Evolutionary conservation across 2,797 vertebrate genomes (phyloP), one percentile per base, ranked within the genome.

Genomic region (Protosalanx chinensis): DNA sequence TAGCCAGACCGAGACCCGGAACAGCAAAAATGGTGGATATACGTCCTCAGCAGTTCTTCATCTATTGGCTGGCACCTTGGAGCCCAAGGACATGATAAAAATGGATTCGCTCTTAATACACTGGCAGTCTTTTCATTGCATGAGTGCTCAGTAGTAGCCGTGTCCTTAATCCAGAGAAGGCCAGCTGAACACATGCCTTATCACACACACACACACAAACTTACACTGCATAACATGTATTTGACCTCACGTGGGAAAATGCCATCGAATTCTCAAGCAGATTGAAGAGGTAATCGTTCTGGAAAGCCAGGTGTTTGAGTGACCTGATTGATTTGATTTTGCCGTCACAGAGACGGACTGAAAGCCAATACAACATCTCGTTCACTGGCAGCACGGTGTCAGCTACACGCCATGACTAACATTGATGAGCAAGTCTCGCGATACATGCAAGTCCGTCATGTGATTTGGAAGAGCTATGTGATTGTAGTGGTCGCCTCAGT

Each of bases 21-120:
- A 15, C 46, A 49, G 41, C 6, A 23, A 27, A 49, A 13, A 35
- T 4, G 6, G 5, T 20, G 12, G n/a, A 41, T 2, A 20, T 12
- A 20, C 23, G 64, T 65, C 35, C 37, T 46, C 37, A 23, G 23
- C 66, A 27, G 35, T 51, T 71, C 51, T 74, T 65, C 29, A 27
- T 66, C 70, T 66, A 41, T 63, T 10, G 71, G 41, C 32, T 20
- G 62, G 67, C 71, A 56, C 30, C 46, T 66, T 53, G 78, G 71
- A 71, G 70, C 73, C 72, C 73, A 74, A 73, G 70, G 68, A 62
- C 76, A 73, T 84, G 82, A 84, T 80, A 79, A 84, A 75, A 83
- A 84, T 85, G 74, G 85, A 86, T 85, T 81, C 72, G 68, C 68
- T 81, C 76, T 78, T 78, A 77, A 77, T 81, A 68, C 68, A 64